Base-by-base conservation (phyloP, 2,888 invertebrate species). In the Tipula unca region DNA sequence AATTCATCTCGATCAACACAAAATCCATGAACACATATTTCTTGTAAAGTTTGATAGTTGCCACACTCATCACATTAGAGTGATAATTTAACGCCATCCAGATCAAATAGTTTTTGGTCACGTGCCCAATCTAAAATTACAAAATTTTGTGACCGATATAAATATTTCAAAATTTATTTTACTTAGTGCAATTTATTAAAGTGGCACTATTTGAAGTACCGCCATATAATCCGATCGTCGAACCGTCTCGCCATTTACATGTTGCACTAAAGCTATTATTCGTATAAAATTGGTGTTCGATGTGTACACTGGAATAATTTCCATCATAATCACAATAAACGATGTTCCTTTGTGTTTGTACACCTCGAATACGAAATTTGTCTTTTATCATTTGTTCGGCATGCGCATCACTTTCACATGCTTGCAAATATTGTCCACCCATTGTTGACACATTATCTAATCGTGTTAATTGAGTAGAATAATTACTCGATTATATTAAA, bases 311-410 rank as follows among this genome's bases (percentile, higher is more conserved):
- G 20, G 93, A 94, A 88, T 93, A 95, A 87, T 92, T 93, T 17
- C 95, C 95, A 89, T 95, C 95, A 87, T 92, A 93, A 88, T 94
- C 94, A 88, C 95, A 95, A 87, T 91, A 90, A 6, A 93, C 90
- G 13, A 94, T 95, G 88, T n/a, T n/a, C n/a, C n/a, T n/a, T n/a
- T n/a, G n/a, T n/a, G n/a, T n/a, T n/a, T n/a, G n/a, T n/a, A n/a
- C n/a, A n/a, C n/a, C n/a, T n/a, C 94, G 95, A 29, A 91, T 90
- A 3, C 89, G 89, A 88, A 94, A 92, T 88, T 93, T 92, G 85
- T 91, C 90, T 85, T 90, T 89, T 87, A 94, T 91, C 86, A 90
- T 89, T 5, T 90, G 89, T 88, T 92, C 91, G 94, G 86, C 92
- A 91, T 48, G 92, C 91, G 87, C 92, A 35, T 6, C 90, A 89